Conservation (phyloP, 2,113 vertebrate species). For the Echinops telfairi region DNA sequence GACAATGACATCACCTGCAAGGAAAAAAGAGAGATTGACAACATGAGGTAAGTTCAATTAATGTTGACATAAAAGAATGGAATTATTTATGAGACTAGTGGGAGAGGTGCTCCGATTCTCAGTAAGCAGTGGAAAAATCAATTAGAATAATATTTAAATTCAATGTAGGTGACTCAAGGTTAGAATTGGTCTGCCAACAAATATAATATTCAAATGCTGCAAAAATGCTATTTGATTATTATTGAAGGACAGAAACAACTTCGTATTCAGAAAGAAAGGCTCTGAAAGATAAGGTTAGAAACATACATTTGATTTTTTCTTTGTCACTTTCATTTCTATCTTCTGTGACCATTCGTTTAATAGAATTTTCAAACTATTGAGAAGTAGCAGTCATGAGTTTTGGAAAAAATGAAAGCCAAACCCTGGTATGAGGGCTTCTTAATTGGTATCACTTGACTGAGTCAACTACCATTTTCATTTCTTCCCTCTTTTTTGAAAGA, state of each 20-base stretch:
- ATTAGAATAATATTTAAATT: slow-evolving; percentile 79
- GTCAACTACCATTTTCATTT: neutral
- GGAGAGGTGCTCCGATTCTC: slow-evolving; percentile 47
- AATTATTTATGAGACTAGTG: slow-evolving; percentile 71
- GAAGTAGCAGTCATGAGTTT: neutral
- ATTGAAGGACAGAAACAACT: slow-evolving; percentile 66
- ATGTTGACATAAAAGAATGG: slow-evolving; percentile 52
- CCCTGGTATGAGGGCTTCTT: neutral
- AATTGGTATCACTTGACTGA: neutral
- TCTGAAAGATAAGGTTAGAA: slow-evolving; percentile 22
- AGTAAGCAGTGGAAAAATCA: slow-evolving; percentile 75
- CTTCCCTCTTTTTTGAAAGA: neutral
- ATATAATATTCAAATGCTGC: slow-evolving; percentile 39
- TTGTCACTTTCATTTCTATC: slow-evolving; percentile 11
- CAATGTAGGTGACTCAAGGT: slow-evolving; percentile 64
- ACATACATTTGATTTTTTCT: neutral
- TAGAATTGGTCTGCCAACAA: slow-evolving; percentile 63
- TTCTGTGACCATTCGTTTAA: slow-evolving; percentile 31
- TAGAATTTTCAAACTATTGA: slow-evolving; percentile 36
- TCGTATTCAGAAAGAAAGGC: slow-evolving; percentile 58
- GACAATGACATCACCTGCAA: slow-evolving; percentile 98
- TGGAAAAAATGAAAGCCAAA: neutral
- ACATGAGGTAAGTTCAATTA: slow-evolving; percentile 85
- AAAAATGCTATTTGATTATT: slow-evolving; percentile 52
- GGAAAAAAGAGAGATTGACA: slow-evolving; percentile 84